phyloP scores from a whole-genome alignment of 92 coral and sea anemone species.

The Zoanthus gigantus region DNA sequence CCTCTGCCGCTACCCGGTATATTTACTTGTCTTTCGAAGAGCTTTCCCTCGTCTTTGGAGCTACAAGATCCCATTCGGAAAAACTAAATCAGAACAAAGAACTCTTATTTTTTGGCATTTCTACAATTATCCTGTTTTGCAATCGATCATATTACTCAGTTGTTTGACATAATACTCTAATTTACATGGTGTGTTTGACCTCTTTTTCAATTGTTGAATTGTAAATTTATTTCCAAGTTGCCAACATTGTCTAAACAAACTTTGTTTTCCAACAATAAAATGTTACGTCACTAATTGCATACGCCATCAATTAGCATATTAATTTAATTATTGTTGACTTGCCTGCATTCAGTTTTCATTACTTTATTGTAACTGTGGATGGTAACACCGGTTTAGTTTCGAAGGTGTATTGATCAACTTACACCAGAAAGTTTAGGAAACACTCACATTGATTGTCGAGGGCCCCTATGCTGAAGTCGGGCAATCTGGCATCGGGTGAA shows the following conservation, averaged over 20 bases:
- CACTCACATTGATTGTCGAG: not conserved
- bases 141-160: not conserved
- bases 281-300: conserved; percentile 24
- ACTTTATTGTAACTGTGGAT: not conserved
- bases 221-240: not conserved
- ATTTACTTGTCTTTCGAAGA: not conserved
- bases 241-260: conserved; percentile 15
- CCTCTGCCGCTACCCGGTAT: not conserved
- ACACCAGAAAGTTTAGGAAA: not conserved
- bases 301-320: conserved; percentile 35
- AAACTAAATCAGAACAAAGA: not conserved
- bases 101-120: not conserved
- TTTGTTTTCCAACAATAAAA: not conserved
- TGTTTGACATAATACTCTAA: not conserved
- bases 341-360: conserved; percentile 13
- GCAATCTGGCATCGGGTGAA: not conserved
- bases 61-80: conserved; percentile 40
- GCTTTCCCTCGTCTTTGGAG: conserved; percentile 12
- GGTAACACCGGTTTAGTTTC: no score
- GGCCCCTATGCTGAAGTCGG: not conserved
- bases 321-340: not conserved
- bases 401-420: not conserved
- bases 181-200: not conserved
- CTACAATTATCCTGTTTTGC: no score
- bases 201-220: not conserved